Percentiles rank a stretch among this genome's conserved stretches.
Conservation (phyloP, 2,113 vertebrate genomes). For the Ageneiosus marmoratus region DNA sequence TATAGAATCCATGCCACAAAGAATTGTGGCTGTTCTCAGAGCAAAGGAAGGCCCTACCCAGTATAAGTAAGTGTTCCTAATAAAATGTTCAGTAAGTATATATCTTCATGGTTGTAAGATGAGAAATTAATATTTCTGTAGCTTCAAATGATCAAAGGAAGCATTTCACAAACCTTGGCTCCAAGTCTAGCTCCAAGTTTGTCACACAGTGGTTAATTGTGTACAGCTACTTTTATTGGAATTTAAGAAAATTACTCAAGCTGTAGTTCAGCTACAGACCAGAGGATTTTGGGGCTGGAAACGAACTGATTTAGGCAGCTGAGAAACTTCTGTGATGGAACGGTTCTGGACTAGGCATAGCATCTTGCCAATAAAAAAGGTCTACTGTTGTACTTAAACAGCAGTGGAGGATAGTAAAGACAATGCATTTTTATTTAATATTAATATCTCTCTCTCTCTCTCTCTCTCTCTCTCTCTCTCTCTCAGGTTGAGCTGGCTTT, state of each 20-base stretch:
- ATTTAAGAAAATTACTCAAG: background rate
- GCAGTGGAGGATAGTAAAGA: background rate
- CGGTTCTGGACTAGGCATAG: background rate
- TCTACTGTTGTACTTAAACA: background rate
- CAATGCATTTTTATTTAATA: background rate
- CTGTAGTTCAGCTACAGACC: background rate
- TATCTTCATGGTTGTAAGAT: background rate
- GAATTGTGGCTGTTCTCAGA: background rate
- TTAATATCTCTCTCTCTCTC: background rate
- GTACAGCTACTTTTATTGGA: background rate
- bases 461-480: slow-evolving; percentile 33
- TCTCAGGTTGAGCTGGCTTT: slow-evolving; percentile 91
- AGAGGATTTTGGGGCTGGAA: background rate
- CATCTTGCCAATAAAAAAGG: background rate
- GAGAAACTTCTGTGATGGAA: background rate
- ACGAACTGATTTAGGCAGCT: background rate
- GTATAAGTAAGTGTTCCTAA: background rate
- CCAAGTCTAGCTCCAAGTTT: background rate
- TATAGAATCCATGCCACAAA: background rate
- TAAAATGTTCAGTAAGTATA: background rate
- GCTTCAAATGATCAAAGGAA: background rate
- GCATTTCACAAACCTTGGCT: background rate
- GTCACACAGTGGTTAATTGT: background rate
- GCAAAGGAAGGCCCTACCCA: too few species aligned
- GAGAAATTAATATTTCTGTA: background rate